Evolutionary conservation across 2,797 vertebrate species (phyloP).

Genomic region (Fistularia commersonii): DNA sequence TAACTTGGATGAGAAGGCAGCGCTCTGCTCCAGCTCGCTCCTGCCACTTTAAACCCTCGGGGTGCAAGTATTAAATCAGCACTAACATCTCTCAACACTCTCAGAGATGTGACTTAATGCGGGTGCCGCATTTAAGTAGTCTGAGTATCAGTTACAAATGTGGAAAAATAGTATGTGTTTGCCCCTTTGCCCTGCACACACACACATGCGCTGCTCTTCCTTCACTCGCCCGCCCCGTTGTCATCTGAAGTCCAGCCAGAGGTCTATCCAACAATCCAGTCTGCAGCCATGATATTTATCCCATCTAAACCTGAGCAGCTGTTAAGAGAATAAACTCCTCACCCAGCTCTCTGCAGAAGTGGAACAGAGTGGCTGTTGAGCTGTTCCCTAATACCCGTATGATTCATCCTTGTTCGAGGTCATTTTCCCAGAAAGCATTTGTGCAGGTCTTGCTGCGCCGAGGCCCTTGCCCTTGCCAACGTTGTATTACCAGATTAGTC

Average conservation of each 20-base stretch:
- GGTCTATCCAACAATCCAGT: slow-evolving; percentile 46
- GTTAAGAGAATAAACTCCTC: slow-evolving; percentile 58
- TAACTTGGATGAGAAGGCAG: slow-evolving; percentile 12
- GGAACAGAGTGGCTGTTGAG: slow-evolving; percentile 53
- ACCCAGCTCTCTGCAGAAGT: slow-evolving; percentile 50
- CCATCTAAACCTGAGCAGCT: slow-evolving; percentile 64
- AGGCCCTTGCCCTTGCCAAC: slow-evolving; percentile 51
- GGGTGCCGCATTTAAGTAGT: slow-evolving; percentile 36
- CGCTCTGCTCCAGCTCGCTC: slow-evolving; percentile 29
- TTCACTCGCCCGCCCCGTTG: slow-evolving; percentile 8
- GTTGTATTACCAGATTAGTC: slow-evolving; percentile 62
- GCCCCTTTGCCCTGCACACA: slow-evolving; percentile 23
- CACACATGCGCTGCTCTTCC: not conserved
- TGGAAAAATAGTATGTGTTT: slow-evolving; percentile 39
- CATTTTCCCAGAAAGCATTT: slow-evolving; percentile 65
- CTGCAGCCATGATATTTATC: slow-evolving; percentile 48
- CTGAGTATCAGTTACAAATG: slow-evolving; percentile 44
- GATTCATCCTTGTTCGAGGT: slow-evolving; percentile 62
- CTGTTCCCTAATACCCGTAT: slow-evolving; percentile 57
- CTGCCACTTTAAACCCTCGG: slow-evolving; percentile 24
- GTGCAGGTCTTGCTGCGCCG: slow-evolving; percentile 44
- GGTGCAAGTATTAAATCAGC: slow-evolving; percentile 36
- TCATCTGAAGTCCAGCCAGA: slow-evolving; percentile 54
- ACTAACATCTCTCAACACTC: slow-evolving; percentile 29
- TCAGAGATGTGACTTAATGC: slow-evolving; percentile 39